A percentile compares a stretch with the other conserved stretches of the same genome.
These are phyloP conservation scores for Helicoverpa assulta DNA, from an alignment of 2,888 invertebrate species.

Conservation along the genomic window DNA sequence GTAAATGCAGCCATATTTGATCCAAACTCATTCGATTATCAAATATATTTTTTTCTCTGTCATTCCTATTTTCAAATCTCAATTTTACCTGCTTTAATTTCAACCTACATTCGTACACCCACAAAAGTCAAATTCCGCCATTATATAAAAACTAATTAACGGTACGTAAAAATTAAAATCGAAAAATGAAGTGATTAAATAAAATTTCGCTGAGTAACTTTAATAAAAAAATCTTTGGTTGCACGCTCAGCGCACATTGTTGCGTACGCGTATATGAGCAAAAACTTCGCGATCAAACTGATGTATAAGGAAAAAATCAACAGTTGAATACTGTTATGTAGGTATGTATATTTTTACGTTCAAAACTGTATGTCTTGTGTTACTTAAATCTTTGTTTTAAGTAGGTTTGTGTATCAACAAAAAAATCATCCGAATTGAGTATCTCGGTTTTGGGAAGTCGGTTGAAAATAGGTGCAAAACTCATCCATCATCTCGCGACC, in stretches of 20 bases:
- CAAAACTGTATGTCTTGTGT: slow-evolving; percentile 35
- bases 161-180: slow-evolving; percentile 65
- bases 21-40: background rate
- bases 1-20: background rate
- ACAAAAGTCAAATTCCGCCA: background rate
- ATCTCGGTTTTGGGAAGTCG: too few species aligned
- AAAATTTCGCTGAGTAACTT: slow-evolving; percentile 72
- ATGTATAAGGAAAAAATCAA: slow-evolving; percentile 61
- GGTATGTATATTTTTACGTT: slow-evolving; percentile 14
- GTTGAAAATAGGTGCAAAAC: too few species aligned
- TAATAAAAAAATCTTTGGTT: slow-evolving; percentile 58
- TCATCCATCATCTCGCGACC: too few species aligned
- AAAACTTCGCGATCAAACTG: slow-evolving; percentile 68
- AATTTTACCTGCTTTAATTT: background rate
- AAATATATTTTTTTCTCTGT: background rate
- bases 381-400: background rate
- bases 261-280: slow-evolving; percentile 52
- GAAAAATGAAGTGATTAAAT: slow-evolving; percentile 78
- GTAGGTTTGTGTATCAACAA: too few species aligned
- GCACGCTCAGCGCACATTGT: slow-evolving; percentile 63
- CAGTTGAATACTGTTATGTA: slow-evolving; percentile 40
- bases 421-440: too few species aligned
- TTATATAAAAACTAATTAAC: slow-evolving; percentile 61
- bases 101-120: background rate
- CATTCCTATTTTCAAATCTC: background rate